Conservation (phyloP, 1,140 invertebrate species). For the Muscidifurax raptorellus region DNA sequence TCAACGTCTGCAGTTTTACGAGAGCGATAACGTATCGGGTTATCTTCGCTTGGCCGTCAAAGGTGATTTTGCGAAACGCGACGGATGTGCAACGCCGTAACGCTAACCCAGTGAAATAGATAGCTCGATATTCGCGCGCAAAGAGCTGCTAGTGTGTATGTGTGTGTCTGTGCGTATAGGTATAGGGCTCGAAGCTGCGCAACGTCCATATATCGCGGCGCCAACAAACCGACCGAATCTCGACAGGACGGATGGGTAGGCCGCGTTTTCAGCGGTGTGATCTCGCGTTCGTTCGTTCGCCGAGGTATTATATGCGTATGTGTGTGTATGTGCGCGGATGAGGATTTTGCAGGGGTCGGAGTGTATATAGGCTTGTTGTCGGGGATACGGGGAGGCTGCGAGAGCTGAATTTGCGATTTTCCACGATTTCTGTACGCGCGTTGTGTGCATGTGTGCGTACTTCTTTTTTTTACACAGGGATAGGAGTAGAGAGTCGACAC, state of each 20-base stretch:
- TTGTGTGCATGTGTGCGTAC: too few relatives aligned
- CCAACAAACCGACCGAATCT: conserved; percentile 72
- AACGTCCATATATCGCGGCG: conserved; percentile 68
- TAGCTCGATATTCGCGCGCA: conserved; percentile 41
- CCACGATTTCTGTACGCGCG: too few relatives aligned
- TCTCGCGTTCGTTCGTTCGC: neutral
- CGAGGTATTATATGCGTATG: neutral
- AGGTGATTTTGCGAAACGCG: conserved; percentile 27
- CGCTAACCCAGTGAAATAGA: conserved; percentile 73
- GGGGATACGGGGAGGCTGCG: too few relatives aligned
- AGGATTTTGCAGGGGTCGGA: neutral
- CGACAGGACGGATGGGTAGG: conserved; percentile 70
- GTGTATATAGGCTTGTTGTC: neutral
- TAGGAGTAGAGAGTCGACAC: too few relatives aligned
- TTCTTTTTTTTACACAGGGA: too few relatives aligned
- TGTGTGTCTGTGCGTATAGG: too few relatives aligned
- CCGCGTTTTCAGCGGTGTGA: conserved; percentile 67
- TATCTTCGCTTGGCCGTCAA: conserved; percentile 12
- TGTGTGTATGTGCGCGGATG: neutral
- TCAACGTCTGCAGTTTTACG: conserved; percentile 29
- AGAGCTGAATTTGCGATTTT: neutral
- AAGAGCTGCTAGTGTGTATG: too few relatives aligned
- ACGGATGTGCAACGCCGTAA: conserved; percentile 57
- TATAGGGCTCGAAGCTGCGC: neutral
- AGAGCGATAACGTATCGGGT: conserved; percentile 34